Evolutionary conservation across 1,140 invertebrate species (phyloP).

Genomic region (Bombus breviceps): DNA sequence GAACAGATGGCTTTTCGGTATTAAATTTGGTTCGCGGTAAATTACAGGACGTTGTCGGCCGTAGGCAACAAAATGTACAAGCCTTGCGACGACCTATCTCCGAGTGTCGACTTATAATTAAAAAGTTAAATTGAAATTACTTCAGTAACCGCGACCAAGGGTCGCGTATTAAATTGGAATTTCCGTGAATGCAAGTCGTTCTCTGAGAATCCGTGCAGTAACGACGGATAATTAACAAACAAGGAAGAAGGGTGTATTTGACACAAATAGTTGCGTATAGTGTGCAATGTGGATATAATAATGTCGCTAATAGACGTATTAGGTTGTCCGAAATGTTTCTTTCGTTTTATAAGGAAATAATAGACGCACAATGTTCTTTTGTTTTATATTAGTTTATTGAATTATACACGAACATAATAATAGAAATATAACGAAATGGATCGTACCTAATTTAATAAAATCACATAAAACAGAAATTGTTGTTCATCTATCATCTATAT

Average conservation of each 20-base stretch:
- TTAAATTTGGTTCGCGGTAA: slow-evolving; percentile 66
- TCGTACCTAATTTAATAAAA: no score
- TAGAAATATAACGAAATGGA: no score
- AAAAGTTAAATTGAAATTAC: slow-evolving; percentile 70
- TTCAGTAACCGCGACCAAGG: slow-evolving; percentile 26
- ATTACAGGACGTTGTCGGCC: slow-evolving; percentile 54
- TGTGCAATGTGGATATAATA: no score
- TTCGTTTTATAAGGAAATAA: no score
- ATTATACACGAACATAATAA: no score
- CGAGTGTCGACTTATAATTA: slow-evolving; percentile 65
- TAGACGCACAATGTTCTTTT: no score
- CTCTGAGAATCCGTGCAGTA: slow-evolving; percentile 1
- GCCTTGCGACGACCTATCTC: slow-evolving; percentile 47
- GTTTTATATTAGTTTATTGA: no score
- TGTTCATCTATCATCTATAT: no score
- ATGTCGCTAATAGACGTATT: no score
- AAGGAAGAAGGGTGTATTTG: not conserved
- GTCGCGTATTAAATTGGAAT: slow-evolving; percentile 57
- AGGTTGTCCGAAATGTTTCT: no score
- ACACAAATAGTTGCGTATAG: no score
- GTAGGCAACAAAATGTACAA: slow-evolving; percentile 57
- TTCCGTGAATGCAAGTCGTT: slow-evolving; percentile 42
- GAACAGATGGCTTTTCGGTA: slow-evolving; percentile 58
- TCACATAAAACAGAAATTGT: no score
- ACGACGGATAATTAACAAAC: not conserved